Evolutionary conservation across 2,888 invertebrate genomes (phyloP).

Genomic region (Diarsia brunnea): DNA sequence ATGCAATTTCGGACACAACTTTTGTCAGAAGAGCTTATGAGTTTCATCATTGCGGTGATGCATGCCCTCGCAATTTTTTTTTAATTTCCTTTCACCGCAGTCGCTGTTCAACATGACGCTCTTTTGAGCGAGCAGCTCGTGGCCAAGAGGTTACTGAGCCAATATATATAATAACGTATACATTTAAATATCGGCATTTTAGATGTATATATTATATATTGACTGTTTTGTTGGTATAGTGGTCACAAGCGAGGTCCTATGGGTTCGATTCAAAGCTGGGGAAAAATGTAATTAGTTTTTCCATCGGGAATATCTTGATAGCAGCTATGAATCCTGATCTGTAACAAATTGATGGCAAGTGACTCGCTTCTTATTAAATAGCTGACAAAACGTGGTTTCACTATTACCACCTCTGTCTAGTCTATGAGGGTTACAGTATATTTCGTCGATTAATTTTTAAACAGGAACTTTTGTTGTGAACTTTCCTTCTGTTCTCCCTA

Average conservation of each 20-base stretch:
- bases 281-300: background rate
- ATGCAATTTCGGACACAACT: background rate
- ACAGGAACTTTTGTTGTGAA: too few species aligned
- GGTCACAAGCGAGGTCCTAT: background rate
- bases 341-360: background rate
- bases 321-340: background rate
- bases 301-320: background rate
- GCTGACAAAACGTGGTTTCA: background rate
- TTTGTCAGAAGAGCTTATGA: too few species aligned
- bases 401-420: background rate
- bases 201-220: background rate
- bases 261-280: accelerated
- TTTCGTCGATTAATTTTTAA: too few species aligned
- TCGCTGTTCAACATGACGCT: background rate
- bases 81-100: too few species aligned
- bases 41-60: too few species aligned
- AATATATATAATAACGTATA: accelerated
- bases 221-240: background rate
- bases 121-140: background rate
- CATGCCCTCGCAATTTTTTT: too few species aligned
- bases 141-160: background rate
- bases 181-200: background rate
- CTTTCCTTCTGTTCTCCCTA: conserved; percentile 7
- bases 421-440: too few species aligned
- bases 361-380: background rate